phyloP scores from a whole-genome alignment of 2,113 vertebrate species.

The Dicaeum eximium region DNA sequence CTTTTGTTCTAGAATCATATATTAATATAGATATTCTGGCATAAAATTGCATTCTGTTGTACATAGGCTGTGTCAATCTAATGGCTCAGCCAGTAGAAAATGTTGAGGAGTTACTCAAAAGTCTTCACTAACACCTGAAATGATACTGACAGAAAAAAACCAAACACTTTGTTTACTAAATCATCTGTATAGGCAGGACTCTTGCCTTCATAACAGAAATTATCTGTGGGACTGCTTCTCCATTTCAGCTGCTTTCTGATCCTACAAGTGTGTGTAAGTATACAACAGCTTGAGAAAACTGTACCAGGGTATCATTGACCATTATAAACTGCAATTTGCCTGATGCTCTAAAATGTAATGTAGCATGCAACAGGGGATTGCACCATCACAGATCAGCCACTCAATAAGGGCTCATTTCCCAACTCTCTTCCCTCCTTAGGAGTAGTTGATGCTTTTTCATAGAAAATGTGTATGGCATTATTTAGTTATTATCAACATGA shows the following conservation, averaged over 20 bases:
- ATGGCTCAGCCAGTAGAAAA: neutral
- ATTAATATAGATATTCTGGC: neutral
- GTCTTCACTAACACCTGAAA: neutral
- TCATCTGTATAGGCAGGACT: neutral
- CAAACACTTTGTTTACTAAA: neutral
- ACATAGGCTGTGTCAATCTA: neutral
- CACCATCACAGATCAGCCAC: neutral
- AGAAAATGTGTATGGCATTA: neutral
- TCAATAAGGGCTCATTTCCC: neutral
- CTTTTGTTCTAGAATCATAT: neutral
- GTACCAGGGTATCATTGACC: neutral
- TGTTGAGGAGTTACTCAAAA: neutral
- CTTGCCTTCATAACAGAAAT: neutral
- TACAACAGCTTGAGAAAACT: neutral
- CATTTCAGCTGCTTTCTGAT: neutral
- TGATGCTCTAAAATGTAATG: neutral
- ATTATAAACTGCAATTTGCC: neutral
- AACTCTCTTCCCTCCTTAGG: neutral
- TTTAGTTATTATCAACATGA: neutral
- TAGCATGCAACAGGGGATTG: neutral
- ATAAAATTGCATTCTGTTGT: neutral
- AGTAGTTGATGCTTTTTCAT: neutral
- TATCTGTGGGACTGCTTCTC: neutral
- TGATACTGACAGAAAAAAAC: neutral
- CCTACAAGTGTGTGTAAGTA: neutral